Percentiles rank a stretch among this genome's conserved stretches.
These are phyloP conservation scores for Montipora foliosa DNA, from an alignment of 64 coral and sea anemone genomes.

Conservation along the genomic window DNA sequence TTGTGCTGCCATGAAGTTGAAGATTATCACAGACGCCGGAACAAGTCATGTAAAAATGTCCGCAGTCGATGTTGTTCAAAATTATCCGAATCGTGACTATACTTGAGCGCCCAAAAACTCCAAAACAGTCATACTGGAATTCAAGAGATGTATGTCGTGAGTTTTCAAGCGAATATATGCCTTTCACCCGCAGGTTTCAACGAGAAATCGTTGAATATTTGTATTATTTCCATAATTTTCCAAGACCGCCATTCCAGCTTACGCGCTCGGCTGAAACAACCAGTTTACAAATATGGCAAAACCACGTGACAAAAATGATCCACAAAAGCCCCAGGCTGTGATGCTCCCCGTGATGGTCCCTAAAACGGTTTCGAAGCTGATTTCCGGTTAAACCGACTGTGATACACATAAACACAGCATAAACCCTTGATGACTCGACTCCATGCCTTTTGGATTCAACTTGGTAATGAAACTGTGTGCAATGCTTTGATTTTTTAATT, in stretches of 20 bases:
- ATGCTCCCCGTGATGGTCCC: not conserved
- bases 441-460: too few relatives aligned
- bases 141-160: not conserved
- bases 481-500: too few relatives aligned
- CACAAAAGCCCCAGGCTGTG: not conserved
- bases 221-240: constrained; percentile 6
- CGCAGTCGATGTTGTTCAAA: not conserved
- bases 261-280: constrained; percentile 65
- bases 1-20: constrained; percentile 51
- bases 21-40: not conserved
- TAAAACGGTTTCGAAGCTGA: not conserved
- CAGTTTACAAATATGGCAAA: constrained; percentile 29
- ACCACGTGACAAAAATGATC: constrained; percentile 28
- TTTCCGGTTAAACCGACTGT: too few relatives aligned
- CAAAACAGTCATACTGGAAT: constrained; percentile 20
- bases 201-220: constrained; percentile 15
- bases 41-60: constrained; percentile 49
- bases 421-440: too few relatives aligned
- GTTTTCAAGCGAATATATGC: constrained; percentile 58
- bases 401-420: too few relatives aligned
- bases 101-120: not conserved
- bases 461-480: too few relatives aligned
- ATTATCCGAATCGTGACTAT: not conserved
- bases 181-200: constrained; percentile 25
- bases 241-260: constrained; percentile 75